phyloP scores from a whole-genome alignment of 2,888 invertebrate species.

The Eilema caniola region DNA sequence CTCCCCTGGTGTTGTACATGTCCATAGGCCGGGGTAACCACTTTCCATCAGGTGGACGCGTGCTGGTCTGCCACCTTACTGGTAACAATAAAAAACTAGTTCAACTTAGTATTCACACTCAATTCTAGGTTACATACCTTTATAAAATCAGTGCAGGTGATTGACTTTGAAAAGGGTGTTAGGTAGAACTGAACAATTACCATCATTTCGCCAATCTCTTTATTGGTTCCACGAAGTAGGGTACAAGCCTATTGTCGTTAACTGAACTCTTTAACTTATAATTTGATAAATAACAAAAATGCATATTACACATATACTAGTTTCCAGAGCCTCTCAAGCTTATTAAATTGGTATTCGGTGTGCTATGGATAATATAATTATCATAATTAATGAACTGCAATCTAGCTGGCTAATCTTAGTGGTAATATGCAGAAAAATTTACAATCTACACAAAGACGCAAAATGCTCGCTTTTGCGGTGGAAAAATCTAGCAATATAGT shows the following conservation, averaged over 20 bases:
- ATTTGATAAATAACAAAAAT: not conserved
- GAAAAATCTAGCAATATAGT: not conserved
- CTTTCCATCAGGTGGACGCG: too few relatives aligned
- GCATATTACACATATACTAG: not conserved
- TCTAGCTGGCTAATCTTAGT: not conserved
- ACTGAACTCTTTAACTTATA: not conserved
- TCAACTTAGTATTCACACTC: too few relatives aligned
- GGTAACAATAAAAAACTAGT: too few relatives aligned
- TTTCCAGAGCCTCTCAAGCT: not conserved
- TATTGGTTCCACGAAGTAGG: not conserved
- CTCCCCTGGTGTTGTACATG: too few relatives aligned
- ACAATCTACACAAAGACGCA: not conserved
- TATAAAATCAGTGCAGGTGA: not conserved
- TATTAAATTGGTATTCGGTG: not conserved
- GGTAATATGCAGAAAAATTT: constrained; percentile 4
- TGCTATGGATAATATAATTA: constrained; percentile 4
- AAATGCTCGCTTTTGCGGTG: not conserved
- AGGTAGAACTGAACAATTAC: not conserved
- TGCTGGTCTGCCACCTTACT: too few relatives aligned
- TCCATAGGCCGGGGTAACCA: too few relatives aligned
- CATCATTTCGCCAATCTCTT: not conserved
- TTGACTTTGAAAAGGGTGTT: not conserved
- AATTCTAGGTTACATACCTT: too few relatives aligned
- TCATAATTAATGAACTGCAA: not conserved
- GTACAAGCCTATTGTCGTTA: not conserved